Evolutionary conservation across 2,113 vertebrate species (phyloP).

Genomic region (Callithrix jacchus): DNA sequence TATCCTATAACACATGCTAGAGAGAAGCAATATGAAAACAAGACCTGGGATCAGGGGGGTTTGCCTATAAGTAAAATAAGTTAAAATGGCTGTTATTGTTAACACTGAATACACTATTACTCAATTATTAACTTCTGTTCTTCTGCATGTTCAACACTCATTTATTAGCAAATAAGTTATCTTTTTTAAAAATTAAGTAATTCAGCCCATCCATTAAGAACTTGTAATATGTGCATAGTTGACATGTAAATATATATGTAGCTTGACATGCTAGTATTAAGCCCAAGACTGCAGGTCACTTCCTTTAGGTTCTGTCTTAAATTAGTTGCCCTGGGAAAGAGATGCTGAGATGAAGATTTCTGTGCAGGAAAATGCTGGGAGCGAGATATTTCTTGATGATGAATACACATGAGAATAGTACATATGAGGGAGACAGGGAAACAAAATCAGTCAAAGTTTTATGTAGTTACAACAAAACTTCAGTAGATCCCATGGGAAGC

Average conservation of each 20-base stretch:
- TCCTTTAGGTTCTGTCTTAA: neutral
- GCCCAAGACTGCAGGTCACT: neutral
- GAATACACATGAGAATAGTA: neutral
- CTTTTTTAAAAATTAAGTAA: constrained; percentile 18
- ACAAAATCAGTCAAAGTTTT: neutral
- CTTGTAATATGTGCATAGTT: neutral
- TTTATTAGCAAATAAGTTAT: neutral
- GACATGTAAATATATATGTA: neutral
- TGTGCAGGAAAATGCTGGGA: neutral
- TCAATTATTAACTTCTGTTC: too few species aligned
- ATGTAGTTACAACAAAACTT: neutral
- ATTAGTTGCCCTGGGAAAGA: neutral
- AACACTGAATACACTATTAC: too few species aligned
- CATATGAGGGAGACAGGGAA: neutral
- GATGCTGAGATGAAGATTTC: neutral
- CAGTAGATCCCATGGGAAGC: neutral
- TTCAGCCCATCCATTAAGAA: neutral
- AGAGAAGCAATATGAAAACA: neutral
- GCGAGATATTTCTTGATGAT: neutral
- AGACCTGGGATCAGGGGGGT: neutral
- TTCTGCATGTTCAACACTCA: too few species aligned
- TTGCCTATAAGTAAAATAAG: neutral
- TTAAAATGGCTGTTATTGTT: neutral
- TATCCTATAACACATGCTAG: neutral
- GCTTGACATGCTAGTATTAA: neutral